These are phyloP conservation scores for Campoletis raptor DNA, from an alignment of 2,888 invertebrate species.

Conservation along the genomic window DNA sequence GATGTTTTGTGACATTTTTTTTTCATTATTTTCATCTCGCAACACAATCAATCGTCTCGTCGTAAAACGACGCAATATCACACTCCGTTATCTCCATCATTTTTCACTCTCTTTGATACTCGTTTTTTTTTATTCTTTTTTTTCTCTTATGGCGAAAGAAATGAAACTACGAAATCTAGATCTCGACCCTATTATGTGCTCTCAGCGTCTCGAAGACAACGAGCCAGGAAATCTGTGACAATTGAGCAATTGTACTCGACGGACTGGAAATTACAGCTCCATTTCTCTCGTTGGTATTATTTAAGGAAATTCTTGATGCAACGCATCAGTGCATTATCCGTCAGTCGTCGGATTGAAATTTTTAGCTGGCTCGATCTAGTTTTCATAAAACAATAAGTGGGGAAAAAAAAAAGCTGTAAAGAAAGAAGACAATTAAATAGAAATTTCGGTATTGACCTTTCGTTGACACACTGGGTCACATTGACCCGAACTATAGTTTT, in stretches of 20 bases:
- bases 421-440: not conserved
- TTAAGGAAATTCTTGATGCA: conserved; percentile 61
- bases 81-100: conserved; percentile 9
- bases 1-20: not conserved
- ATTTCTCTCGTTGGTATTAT: conserved; percentile 56
- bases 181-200: conserved; percentile 58
- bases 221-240: conserved; percentile 76
- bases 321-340: conserved; percentile 7
- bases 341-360: not conserved
- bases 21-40: not conserved
- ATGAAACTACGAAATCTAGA: conserved; percentile 60
- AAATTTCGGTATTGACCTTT: not conserved
- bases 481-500: not conserved
- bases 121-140: not conserved
- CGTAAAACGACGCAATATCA: conserved; percentile 39
- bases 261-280: conserved; percentile 48
- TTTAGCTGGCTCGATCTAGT: not conserved
- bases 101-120: not conserved
- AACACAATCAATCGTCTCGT: not conserved
- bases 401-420: not conserved
- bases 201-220: conserved; percentile 25
- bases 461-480: not conserved
- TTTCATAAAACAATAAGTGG: not conserved
- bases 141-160: conserved; percentile 24
- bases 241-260: conserved; percentile 75